A percentile compares a stretch with the other conserved stretches of the same genome.
These are phyloP conservation scores for Mongoloraphidia duomilia DNA, from an alignment of 2,888 invertebrate species.

Conservation along the genomic window DNA sequence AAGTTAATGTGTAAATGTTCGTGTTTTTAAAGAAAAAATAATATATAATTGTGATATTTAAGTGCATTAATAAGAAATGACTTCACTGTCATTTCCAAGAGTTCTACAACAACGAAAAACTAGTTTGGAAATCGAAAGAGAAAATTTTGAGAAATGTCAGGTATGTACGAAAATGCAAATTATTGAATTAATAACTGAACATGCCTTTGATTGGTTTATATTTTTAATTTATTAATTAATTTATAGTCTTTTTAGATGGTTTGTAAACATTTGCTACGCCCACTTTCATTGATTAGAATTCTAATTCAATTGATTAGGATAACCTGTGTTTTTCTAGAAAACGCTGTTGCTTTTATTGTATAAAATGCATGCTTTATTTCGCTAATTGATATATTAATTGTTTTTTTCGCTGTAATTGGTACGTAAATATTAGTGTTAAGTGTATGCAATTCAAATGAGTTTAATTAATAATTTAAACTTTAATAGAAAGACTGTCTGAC, in stretches of 20 bases:
- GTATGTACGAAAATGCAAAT: constrained; percentile 29
- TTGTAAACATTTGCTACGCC: background rate
- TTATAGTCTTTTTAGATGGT: background rate
- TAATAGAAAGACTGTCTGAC: no score
- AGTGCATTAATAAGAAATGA: constrained; percentile 32
- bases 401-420: no score
- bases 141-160: constrained; percentile 74
- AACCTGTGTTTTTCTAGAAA: no score
- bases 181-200: background rate
- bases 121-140: constrained; percentile 61
- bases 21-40: no score
- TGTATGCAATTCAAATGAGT: no score
- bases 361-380: no score
- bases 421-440: no score
- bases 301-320: background rate
- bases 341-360: no score
- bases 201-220: background rate
- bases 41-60: no score
- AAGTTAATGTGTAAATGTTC: no score
- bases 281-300: background rate
- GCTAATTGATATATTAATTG: no score
- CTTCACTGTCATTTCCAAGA: constrained; percentile 55
- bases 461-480: no score
- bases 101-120: constrained; percentile 61
- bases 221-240: constrained; percentile 3